Conservation (phyloP, 2,113 vertebrate genomes). For the Apistogramma diplotaenia region DNA sequence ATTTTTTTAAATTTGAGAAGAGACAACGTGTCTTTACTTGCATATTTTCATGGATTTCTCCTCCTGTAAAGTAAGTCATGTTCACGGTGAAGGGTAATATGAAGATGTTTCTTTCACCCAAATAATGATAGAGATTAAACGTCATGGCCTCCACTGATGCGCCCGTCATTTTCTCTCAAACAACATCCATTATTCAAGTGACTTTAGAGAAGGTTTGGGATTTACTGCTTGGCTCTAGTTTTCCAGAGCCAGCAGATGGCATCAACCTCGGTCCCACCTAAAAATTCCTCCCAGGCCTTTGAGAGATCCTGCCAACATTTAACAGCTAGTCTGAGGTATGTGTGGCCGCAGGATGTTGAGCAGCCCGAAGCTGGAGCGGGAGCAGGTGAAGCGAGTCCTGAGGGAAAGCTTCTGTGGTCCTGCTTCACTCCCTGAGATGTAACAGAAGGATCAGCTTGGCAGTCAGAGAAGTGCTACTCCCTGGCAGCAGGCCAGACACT, state of each 20-base stretch:
- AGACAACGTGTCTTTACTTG: not conserved
- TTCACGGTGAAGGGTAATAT: not conserved
- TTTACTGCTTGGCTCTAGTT: not conserved
- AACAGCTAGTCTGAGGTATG: constrained; percentile 39
- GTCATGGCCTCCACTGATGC: too few species aligned
- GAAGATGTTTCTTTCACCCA: not conserved
- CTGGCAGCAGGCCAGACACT: constrained; percentile 65
- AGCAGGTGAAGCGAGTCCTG: constrained; percentile 61
- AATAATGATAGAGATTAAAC: not conserved
- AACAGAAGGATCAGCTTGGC: constrained; percentile 61
- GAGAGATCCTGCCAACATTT: constrained; percentile 46
- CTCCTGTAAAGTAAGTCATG: not conserved
- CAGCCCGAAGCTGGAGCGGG: constrained; percentile 17
- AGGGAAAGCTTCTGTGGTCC: constrained; percentile 44
- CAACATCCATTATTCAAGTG: not conserved
- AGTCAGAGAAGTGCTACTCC: constrained; percentile 64
- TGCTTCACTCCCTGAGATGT: constrained; percentile 39
- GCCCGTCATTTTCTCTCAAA: not conserved
- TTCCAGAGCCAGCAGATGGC: constrained; percentile 1
- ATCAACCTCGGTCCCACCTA: not conserved
- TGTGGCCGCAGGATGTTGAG: constrained; percentile 38
- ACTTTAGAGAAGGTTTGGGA: not conserved
- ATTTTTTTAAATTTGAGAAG: not conserved
- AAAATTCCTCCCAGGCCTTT: not conserved
- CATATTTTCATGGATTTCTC: not conserved